These are phyloP conservation scores for Trichechus manatus DNA, from an alignment of 2,113 vertebrate species.

Conservation along the genomic window DNA sequence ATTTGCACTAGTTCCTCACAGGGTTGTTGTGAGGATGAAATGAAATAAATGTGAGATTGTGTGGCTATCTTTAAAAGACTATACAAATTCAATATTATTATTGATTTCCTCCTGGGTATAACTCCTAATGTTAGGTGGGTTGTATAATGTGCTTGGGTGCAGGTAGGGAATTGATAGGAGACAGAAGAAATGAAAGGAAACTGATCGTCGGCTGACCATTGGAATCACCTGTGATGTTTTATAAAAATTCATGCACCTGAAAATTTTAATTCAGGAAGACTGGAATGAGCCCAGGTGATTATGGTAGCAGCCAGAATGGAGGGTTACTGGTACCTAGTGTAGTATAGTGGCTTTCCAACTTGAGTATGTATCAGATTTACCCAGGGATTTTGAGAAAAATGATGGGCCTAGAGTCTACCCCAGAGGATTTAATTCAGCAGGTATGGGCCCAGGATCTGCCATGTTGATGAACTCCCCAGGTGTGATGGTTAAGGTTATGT, in stretches of 20 bases:
- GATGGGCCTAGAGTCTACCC: background rate
- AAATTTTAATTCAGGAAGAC: background rate
- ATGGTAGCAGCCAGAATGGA: background rate
- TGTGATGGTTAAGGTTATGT: background rate
- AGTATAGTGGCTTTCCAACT: background rate
- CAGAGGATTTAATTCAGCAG: background rate
- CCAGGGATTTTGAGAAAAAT: background rate
- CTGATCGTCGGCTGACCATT: background rate
- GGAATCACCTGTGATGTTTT: background rate
- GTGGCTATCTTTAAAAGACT: conserved; percentile 10
- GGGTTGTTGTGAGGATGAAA: background rate
- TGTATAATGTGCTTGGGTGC: background rate
- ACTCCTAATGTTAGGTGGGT: background rate
- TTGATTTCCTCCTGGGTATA: background rate
- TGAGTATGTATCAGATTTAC: background rate
- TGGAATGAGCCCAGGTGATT: background rate
- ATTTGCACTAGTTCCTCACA: background rate
- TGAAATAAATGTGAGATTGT: background rate
- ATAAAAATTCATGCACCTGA: background rate
- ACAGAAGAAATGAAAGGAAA: background rate
- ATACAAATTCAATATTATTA: background rate
- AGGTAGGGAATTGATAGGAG: conserved; percentile 3
- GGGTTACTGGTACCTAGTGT: background rate
- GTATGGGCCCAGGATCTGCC: background rate
- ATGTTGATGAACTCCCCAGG: background rate